Conservation (phyloP, 2,113 vertebrate genomes). For the Podarcis cretensis region DNA sequence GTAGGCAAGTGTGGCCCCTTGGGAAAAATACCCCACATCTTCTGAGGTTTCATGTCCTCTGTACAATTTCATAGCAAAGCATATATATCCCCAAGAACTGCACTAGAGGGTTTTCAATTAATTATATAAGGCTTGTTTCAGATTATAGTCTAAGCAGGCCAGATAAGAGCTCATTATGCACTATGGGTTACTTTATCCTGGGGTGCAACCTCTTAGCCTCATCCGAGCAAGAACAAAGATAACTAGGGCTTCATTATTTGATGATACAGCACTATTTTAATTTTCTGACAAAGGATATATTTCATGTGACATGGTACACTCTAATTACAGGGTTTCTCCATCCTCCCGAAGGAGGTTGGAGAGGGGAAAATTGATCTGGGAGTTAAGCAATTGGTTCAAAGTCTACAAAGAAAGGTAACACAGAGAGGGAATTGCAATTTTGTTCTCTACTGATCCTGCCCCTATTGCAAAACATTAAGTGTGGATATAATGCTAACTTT, state of each 20-base stretch:
- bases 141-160: not conserved
- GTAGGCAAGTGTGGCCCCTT: not conserved
- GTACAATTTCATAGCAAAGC: slow-evolving; percentile 40
- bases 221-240: not conserved
- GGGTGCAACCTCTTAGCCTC: not conserved
- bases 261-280: slow-evolving; percentile 16
- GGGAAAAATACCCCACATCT: not conserved
- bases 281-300: slow-evolving; percentile 42
- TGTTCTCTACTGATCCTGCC: slow-evolving; percentile 31
- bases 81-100: slow-evolving; percentile 43
- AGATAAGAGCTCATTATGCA: not conserved
- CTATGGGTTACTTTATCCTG: not conserved
- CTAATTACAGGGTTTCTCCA: not conserved
- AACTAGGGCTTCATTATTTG: slow-evolving; percentile 49
- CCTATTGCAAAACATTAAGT: not conserved
- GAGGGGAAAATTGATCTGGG: slow-evolving; percentile 46
- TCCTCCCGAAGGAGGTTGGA: slow-evolving; percentile 32
- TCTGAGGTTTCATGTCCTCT: not conserved
- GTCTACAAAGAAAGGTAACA: not conserved
- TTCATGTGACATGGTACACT: slow-evolving; percentile 4
- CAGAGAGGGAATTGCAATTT: slow-evolving; percentile 35
- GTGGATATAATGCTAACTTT: not conserved
- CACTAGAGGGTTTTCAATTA: slow-evolving; percentile 29
- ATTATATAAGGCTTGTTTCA: not conserved
- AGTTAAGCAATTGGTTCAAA: slow-evolving; percentile 38